Percentiles rank a stretch among this genome's conserved stretches.
Evolutionary conservation across 2,113 vertebrate genomes (phyloP).

Genomic region (Sphaerodactylus townsendi): DNA sequence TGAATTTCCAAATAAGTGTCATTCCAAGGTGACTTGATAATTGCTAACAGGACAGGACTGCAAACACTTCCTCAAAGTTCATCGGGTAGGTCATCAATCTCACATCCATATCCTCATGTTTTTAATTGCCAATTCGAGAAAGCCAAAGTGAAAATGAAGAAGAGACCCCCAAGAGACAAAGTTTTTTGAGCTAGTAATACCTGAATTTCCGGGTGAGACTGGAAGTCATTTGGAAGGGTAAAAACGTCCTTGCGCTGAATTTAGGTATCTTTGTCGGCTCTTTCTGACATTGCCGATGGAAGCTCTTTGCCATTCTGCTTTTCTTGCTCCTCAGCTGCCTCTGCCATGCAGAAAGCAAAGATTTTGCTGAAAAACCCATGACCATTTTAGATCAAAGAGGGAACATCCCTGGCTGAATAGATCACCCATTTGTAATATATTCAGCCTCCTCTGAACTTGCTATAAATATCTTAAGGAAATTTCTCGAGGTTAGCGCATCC

Average conservation of each 20-base stretch:
- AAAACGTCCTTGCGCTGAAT: background rate
- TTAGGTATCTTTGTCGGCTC: slow-evolving; percentile 47
- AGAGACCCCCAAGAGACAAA: background rate
- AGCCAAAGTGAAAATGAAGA: slow-evolving; percentile 8
- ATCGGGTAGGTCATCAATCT: background rate
- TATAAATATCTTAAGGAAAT: too few relatives aligned
- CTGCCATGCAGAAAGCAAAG: accelerated
- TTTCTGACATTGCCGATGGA: slow-evolving; percentile 11
- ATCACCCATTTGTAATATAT: too few relatives aligned
- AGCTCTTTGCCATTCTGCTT: background rate
- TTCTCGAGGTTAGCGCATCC: too few relatives aligned
- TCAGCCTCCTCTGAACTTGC: too few relatives aligned
- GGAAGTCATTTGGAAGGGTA: slow-evolving; percentile 46
- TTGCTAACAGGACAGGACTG: slow-evolving; percentile 9
- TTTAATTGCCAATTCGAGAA: background rate
- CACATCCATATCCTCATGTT: accelerated
- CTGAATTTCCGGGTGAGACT: background rate
- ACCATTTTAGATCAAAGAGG: background rate
- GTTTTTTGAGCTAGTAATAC: background rate
- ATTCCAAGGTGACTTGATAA: background rate
- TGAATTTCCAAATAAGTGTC: background rate
- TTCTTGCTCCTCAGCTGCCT: background rate
- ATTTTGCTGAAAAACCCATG: accelerated
- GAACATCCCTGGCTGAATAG: too few relatives aligned
- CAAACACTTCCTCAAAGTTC: background rate